Evolutionary conservation across 2,888 invertebrate species (phyloP), one percentile per base, ranked within the genome.

Genomic region (Diarsia dahlii): DNA sequence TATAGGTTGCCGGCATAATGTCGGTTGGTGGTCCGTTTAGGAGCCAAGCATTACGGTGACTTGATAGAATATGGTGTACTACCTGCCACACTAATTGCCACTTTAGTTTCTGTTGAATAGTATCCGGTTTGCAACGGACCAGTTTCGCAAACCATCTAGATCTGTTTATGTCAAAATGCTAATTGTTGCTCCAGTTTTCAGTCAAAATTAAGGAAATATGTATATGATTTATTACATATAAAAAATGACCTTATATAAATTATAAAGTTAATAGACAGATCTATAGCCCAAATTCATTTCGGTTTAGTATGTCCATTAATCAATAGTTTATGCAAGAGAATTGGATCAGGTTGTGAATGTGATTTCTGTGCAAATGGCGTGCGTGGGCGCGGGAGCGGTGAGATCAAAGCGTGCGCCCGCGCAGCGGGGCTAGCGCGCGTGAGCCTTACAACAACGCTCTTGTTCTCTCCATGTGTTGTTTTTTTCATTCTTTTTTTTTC

Each of bases 361-460:
- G 89, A 83, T 90, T 90, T 90, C 87, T 91, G 90, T 91, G 92
- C 91, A 89, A 93, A 93, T 91, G 90, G 74, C 82, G 84, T 90
- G 91, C 92, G 92, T 91, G 91, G 91, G 92, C 91, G 88, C 87
- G 81, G 77, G 63, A 71, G 88, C 91, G 93, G 93, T 78, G 80
- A 72, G 88, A 90, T 93, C 92, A 92, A 93, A 90, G 85, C 67
- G 50, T 74, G 80, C 75, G 81, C 76, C 48, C 20, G 84, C 89
- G 85, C 90, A 88, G 91, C 91, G 87, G 91, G 91, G 73, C 84
- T 86, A 86, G 83, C 86, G 82, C 79, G 80, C 77, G 76, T 82
- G 83, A 86, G 80, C 69, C 71, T 78, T 76, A 87, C 81, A 84
- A 87, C 78, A 71, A 84, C 77, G 84, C 75, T 84, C 78, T 88